phyloP scores from a whole-genome alignment of 2,888 invertebrate species.

The Tipula lateralis region DNA sequence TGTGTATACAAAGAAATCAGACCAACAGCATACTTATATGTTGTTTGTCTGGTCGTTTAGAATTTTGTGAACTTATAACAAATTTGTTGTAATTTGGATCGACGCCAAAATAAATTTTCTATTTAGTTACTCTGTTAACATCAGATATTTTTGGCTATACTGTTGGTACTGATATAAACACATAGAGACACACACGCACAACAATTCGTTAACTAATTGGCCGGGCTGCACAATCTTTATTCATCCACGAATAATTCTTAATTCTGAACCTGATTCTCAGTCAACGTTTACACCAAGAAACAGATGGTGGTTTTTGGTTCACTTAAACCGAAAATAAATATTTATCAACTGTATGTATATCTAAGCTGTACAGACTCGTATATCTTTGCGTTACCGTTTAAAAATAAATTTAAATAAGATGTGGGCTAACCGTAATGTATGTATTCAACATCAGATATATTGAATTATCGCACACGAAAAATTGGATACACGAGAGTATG shows the following conservation, averaged over 20 bases:
- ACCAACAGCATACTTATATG: neutral
- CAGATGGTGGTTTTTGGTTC: neutral
- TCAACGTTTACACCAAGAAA: neutral
- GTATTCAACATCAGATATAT: neutral
- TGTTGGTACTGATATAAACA: neutral
- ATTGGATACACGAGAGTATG: neutral
- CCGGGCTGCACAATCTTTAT: neutral
- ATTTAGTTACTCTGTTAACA: neutral
- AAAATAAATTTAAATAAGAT: neutral
- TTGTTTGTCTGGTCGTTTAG: conserved; percentile 1
- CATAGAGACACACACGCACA: neutral
- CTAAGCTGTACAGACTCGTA: neutral
- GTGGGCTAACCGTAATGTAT: neutral
- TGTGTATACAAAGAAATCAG: neutral
- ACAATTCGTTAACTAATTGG: neutral
- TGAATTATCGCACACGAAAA: neutral
- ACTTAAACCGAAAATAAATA: neutral
- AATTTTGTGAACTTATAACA: neutral
- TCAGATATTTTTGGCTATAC: neutral
- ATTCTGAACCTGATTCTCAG: neutral
- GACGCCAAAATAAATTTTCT: neutral
- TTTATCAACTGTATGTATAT: neutral
- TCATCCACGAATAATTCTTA: neutral
- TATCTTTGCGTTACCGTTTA: neutral
- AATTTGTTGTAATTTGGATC: neutral